Base-by-base conservation (phyloP, 2,797 vertebrate species). In the Smutsia temminckii region DNA sequence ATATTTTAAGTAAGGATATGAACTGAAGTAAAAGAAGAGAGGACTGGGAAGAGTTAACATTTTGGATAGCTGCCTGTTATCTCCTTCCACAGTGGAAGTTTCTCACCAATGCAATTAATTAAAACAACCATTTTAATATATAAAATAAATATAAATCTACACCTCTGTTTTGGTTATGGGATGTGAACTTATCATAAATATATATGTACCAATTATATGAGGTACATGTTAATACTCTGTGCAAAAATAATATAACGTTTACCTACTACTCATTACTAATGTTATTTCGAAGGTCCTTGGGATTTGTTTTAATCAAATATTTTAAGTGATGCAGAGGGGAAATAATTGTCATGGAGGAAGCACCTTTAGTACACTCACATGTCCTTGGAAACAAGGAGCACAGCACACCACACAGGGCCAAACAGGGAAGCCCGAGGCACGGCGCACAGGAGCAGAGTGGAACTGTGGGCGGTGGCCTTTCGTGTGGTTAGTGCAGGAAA, bases 221-320 rank as follows among this genome's bases (percentile, higher is more conserved):
- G 53, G 10, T 46, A 51, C 66, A 14, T 49, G 5, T 14, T 23
- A 75, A 6, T 61, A 53, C 1, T 34, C 34, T 8, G 2, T 77
- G 23, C 3, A 69, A 32, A 9, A 51, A 34, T 40, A 85, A 49
- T 8, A 3, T 40, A 77, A n/a, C 16, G 46, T 85, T 86, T 91
- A 88, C 13, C 37, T 66, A 42, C 5, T 25, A 66, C 3, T 75
- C 21, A 85, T 20, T 57, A 17, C 20, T 75, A 55, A 34, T 69
- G 32, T 13, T 85, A 21, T 29, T 34, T 72, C 78, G 61, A 51
- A 4, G 11, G 7, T 64, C 61, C 2, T 23, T 46, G 32, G n/a
- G 11, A 66, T 80, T 71, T 80, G 40, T 46, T 80, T 85, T 80
- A 57, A 80, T 74, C 51, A 90, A 6, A 17, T 66, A 25, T 83